A percentile compares a stretch with the other conserved stretches of the same genome.
Conservation (phyloP, 2,888 invertebrate species). For the Enchytraeus crypticus region DNA sequence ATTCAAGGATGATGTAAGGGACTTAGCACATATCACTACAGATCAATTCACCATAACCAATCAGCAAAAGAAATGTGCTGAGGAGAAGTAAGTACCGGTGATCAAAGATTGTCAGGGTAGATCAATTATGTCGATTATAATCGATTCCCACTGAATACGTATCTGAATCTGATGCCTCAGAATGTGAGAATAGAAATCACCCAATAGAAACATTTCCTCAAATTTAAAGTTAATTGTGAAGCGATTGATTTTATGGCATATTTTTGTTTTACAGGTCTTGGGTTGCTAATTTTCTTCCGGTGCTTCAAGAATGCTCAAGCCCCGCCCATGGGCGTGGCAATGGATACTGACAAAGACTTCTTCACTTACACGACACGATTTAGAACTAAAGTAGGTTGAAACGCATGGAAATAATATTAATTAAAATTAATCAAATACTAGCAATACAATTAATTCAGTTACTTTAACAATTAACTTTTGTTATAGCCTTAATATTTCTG, state of each 20-base stretch:
- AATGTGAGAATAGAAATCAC: no score
- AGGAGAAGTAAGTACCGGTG: no score
- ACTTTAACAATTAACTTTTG: no score
- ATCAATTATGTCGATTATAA: no score
- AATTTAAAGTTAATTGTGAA: not conserved
- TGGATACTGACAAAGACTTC: not conserved
- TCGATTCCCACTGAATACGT: not conserved
- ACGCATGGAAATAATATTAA: not conserved
- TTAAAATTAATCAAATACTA: no score
- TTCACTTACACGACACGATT: slow-evolving; percentile 7
- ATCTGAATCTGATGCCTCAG: no score
- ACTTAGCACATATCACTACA: no score
- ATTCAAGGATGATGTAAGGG: no score
- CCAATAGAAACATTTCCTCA: not conserved
- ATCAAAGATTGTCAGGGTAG: no score
- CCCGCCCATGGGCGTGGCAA: slow-evolving; percentile 7
- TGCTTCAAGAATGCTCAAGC: slow-evolving; percentile 9
- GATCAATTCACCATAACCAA: no score
- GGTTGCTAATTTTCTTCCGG: slow-evolving; percentile 3
- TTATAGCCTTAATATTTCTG: not conserved
- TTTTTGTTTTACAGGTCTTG: slow-evolving; percentile 8
- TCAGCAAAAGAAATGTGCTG: no score
- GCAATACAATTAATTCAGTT: no score
- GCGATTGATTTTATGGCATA: not conserved
- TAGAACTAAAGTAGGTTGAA: not conserved